Base-by-base conservation (phyloP, 2,113 vertebrate genomes). In the Gavia stellata region DNA sequence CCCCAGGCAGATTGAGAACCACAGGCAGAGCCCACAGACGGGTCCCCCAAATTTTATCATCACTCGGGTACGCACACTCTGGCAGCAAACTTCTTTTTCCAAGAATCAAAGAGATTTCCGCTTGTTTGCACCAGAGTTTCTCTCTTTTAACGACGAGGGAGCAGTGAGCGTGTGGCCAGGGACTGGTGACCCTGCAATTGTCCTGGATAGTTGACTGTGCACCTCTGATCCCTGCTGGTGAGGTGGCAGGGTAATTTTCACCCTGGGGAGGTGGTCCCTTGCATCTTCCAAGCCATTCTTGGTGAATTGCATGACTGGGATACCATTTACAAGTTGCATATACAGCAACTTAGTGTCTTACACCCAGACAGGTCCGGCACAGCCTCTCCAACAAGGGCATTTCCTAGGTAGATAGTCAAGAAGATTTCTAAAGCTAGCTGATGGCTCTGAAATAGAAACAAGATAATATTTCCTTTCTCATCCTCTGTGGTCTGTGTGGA, bases 401-500 rank as follows among this genome's bases (percentile, higher is more conserved):
- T 92, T 95, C 75, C 34, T 56, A 70, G 45, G 58, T 3, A 79
- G 52, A 26, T n/a, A 70, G 53, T 66, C 70, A 74, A 62, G 55
- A 81, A 78, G 73, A 79, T 82, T 73, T 87, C 86, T 92, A 34
- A 91, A 91, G 38, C 47, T 84, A 72, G 38, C 29, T 66, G 88
- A 65, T 65, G 50, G 15, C 55, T 92, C 78, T 92, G 81, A 95
- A 94, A 94, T 73, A 92, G 77, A 82, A 92, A 38, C 53, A 89
- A 95, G 84, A 58, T 88, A 86, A 44, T 89, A 80, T 77, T 94
- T 92, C 62, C 34, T 89, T 94, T 94, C 70, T 87, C 36, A 79
- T 88, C 62, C 52, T 91, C 77, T 89, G 58, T 72, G 73, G 47
- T 94, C 91, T 91, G 49, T 82, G 77, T 78, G 78, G 78, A 97